These are phyloP conservation scores for Darevskia nairensis DNA, from an alignment of 2,797 vertebrate species.

Conservation along the genomic window DNA sequence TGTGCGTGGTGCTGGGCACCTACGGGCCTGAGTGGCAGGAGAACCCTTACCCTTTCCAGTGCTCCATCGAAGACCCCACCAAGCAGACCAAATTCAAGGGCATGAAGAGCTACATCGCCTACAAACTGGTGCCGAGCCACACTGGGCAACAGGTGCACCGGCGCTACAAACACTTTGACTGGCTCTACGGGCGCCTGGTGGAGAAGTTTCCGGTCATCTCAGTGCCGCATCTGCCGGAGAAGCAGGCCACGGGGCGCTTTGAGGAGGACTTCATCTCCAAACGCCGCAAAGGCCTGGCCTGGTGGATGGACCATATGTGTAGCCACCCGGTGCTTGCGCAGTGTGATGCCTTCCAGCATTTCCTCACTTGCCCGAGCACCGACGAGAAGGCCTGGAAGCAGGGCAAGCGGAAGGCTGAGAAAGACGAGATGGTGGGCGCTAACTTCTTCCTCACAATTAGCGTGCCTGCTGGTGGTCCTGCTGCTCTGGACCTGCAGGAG, in stretches of 20 bases:
- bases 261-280: conserved; percentile 99
- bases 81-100: conserved; percentile 99
- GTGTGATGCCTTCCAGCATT: conserved; percentile 97
- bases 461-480: conserved; percentile 79
- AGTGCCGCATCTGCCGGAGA: conserved; percentile 96
- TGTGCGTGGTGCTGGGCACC: conserved; percentile 91
- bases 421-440: conserved; percentile 97
- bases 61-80: conserved; percentile 95
- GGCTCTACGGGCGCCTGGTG: conserved; percentile 92
- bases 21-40: conserved; percentile 96
- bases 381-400: conserved; percentile 98
- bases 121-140: conserved; percentile 94
- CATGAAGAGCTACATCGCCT: conserved; percentile 99
- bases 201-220: conserved; percentile 98
- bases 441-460: conserved; percentile 98
- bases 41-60: conserved; percentile 94
- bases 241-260: conserved; percentile 96
- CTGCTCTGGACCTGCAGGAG: conserved; percentile 91
- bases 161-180: conserved; percentile 98
- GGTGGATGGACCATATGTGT: conserved; percentile 99
- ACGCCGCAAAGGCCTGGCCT: conserved; percentile 91
- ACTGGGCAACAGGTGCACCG: conserved; percentile 90
- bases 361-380: conserved; percentile 88
- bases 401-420: conserved; percentile 96
- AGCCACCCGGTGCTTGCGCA: conserved; percentile 93